Percentiles rank a stretch among this genome's conserved stretches.
These are phyloP conservation scores for Erythrocercus mccallii DNA, from an alignment of 2,113 vertebrate genomes.

Conservation along the genomic window DNA sequence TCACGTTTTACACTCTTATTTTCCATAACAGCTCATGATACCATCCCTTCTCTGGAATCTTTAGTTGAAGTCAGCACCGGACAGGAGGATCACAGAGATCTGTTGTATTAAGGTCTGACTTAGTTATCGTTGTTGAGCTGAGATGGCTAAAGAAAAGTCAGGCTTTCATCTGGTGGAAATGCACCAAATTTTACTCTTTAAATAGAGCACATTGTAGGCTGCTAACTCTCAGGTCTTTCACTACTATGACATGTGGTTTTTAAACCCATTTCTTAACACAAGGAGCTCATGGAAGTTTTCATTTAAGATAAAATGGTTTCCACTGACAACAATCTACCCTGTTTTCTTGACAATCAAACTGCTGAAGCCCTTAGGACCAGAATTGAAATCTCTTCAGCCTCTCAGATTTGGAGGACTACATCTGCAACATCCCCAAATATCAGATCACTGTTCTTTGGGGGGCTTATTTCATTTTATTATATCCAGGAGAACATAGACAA, in stretches of 20 bases:
- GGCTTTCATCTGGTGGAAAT: neutral
- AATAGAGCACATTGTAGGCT: neutral
- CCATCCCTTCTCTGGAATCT: neutral
- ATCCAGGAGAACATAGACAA: neutral
- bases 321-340: neutral
- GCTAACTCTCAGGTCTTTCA: neutral
- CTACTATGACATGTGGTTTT: neutral
- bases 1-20: constrained; percentile 26
- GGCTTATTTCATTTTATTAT: neutral
- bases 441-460: neutral
- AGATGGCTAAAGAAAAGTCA: neutral
- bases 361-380: neutral
- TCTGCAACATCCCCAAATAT: neutral
- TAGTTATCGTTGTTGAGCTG: neutral
- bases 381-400: neutral
- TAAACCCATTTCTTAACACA: neutral
- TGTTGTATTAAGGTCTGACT: neutral
- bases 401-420: neutral
- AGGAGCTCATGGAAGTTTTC: neutral
- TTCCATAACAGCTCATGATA: neutral
- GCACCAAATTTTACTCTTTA: neutral
- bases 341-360: neutral
- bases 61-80: neutral
- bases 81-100: neutral
- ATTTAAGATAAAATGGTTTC: neutral